Evolutionary conservation across 2,797 vertebrate species (phyloP).

Genomic region (Babyrousa celebensis): DNA sequence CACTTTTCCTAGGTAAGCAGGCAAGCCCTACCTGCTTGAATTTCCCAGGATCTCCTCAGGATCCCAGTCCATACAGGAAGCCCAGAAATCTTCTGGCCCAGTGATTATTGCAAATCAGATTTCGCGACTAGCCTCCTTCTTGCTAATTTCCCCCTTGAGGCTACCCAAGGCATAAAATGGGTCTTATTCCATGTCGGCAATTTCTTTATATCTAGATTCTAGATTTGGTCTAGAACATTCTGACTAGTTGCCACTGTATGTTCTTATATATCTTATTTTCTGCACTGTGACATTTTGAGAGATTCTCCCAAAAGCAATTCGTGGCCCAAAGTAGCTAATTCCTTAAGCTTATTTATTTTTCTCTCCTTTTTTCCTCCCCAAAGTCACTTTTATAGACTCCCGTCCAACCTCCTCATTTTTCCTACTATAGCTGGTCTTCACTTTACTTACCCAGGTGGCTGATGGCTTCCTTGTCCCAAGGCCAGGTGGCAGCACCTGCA

Average conservation of each 20-base stretch:
- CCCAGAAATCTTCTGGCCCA: neutral
- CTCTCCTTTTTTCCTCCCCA: too few species aligned
- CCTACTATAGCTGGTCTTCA: neutral
- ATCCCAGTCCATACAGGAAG: neutral
- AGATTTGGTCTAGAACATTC: neutral
- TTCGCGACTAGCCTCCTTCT: neutral
- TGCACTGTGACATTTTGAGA: neutral
- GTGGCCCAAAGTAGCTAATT: neutral
- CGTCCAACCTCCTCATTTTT: neutral
- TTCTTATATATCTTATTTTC: neutral
- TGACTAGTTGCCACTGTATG: neutral
- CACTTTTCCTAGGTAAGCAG: neutral
- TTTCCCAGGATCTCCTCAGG: neutral
- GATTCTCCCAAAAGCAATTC: neutral
- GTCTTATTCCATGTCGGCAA: neutral
- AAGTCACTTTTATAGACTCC: neutral
- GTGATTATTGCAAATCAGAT: neutral
- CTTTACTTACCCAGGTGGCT: slow-evolving; percentile 94
- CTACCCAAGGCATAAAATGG: neutral
- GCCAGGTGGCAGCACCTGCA: slow-evolving; percentile 98
- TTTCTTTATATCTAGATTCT: neutral
- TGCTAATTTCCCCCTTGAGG: neutral
- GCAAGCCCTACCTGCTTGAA: neutral
- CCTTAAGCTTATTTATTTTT: neutral
- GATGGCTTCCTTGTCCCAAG: slow-evolving; percentile 98